These are phyloP conservation scores for Drosophila dives DNA, from an alignment of 2,888 invertebrate species.

Conservation along the genomic window DNA sequence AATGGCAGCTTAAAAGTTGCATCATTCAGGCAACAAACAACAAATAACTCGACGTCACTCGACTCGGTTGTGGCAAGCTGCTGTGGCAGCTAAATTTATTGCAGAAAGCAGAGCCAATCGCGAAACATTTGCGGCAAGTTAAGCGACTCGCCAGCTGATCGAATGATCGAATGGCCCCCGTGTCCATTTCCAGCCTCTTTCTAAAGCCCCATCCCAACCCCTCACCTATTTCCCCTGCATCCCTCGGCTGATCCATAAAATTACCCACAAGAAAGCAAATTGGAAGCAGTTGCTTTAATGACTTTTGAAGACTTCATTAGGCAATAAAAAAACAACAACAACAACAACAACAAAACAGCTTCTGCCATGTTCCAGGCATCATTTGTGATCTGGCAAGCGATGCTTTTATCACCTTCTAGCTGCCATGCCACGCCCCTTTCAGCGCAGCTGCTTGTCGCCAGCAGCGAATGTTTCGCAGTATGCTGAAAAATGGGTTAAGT, in stretches of 20 bases:
- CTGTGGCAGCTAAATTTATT: constrained; percentile 40
- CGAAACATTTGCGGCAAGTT: constrained; percentile 59
- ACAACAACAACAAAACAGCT: neutral
- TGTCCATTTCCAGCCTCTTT: constrained; percentile 10
- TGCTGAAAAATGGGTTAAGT: constrained; percentile 75
- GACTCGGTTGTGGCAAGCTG: constrained; percentile 39
- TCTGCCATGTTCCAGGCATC: constrained; percentile 8
- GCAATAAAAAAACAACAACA: constrained; percentile 20
- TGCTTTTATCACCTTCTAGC: constrained; percentile 6
- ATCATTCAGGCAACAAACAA: constrained; percentile 42
- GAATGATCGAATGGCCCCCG: constrained; percentile 30
- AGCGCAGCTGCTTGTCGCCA: constrained; percentile 41
- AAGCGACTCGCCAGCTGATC: constrained; percentile 38
- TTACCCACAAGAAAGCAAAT: constrained; percentile 66
- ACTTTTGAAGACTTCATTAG: constrained; percentile 71
- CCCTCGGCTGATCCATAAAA: constrained; percentile 31
- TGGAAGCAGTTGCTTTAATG: constrained; percentile 68
- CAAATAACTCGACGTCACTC: neutral
- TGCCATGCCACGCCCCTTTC: neutral
- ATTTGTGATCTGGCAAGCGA: constrained; percentile 19
- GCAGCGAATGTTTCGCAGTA: constrained; percentile 68
- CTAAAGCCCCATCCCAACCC: neutral
- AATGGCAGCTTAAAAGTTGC: constrained; percentile 33
- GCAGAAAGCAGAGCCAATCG: constrained; percentile 66
- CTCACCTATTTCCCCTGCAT: constrained; percentile 19